phyloP scores from a whole-genome alignment of 2,888 invertebrate species.

The Serrognathus titanus region DNA sequence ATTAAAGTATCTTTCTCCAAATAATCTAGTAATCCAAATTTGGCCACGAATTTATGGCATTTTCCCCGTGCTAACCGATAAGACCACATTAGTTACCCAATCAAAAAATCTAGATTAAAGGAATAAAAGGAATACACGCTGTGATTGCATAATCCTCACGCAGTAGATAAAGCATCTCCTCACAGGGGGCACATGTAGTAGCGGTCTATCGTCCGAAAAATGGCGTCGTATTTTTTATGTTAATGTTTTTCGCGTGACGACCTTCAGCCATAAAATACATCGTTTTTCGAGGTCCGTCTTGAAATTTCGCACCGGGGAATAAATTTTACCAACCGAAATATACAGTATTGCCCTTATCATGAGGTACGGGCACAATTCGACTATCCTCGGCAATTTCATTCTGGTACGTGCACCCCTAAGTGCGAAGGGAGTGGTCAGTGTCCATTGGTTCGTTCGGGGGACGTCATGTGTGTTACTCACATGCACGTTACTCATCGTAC shows the following conservation, averaged over 20 bases:
- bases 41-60: no score
- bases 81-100: no score
- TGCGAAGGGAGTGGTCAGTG: conserved; percentile 36
- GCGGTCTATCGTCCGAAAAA: conserved; percentile 32
- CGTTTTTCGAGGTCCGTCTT: conserved; percentile 24
- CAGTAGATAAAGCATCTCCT: neutral
- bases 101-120: no score
- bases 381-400: neutral
- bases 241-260: conserved; percentile 37
- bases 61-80: no score
- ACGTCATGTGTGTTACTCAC: conserved; percentile 7
- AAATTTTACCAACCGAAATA: neutral
- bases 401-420: neutral
- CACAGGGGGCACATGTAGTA: neutral
- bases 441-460: conserved; percentile 34
- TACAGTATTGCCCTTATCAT: neutral
- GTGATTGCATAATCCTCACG: conserved; percentile 1
- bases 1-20: no score
- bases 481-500: conserved; percentile 2
- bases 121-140: neutral
- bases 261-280: conserved; percentile 34
- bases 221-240: conserved; percentile 37
- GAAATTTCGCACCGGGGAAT: conserved; percentile 1
- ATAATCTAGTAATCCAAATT: no score
- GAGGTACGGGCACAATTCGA: neutral